Percentiles rank a stretch among this genome's conserved stretches.
These are phyloP conservation scores for Arvicanthis niloticus DNA, from an alignment of 2,113 vertebrate genomes.

Conservation along the genomic window DNA sequence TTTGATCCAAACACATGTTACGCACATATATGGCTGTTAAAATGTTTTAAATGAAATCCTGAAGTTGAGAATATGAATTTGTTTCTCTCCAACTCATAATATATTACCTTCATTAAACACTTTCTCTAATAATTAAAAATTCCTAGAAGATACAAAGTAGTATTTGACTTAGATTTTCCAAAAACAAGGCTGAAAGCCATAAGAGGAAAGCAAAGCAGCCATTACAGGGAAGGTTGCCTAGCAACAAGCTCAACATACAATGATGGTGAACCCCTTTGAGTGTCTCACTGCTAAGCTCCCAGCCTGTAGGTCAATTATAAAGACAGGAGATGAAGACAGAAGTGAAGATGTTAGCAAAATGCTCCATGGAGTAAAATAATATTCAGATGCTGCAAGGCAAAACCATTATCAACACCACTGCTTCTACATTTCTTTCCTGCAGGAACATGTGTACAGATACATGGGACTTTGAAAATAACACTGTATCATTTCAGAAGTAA, in stretches of 20 bases:
- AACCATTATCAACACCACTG: constrained; percentile 1
- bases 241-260: constrained; percentile 41
- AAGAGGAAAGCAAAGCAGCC: not conserved
- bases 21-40: not conserved
- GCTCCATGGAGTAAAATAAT: not conserved
- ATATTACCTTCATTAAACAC: not conserved
- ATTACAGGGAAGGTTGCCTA: constrained; percentile 52
- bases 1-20: not conserved
- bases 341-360: constrained; percentile 21
- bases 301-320: constrained; percentile 35
- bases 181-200: not conserved
- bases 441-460: not conserved
- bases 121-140: not conserved
- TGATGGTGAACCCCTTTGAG: not conserved
- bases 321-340: constrained; percentile 60
- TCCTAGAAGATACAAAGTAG: not conserved
- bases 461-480: not conserved
- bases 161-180: constrained; percentile 9
- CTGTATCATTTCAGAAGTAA: not conserved
- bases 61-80: not conserved
- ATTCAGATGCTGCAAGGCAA: not conserved
- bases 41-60: not conserved
- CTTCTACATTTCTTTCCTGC: not conserved
- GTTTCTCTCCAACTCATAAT: not conserved
- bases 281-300: not conserved